These are phyloP conservation scores for Carettochelys insculpta DNA, from an alignment of 2,113 vertebrate genomes.

Conservation along the genomic window DNA sequence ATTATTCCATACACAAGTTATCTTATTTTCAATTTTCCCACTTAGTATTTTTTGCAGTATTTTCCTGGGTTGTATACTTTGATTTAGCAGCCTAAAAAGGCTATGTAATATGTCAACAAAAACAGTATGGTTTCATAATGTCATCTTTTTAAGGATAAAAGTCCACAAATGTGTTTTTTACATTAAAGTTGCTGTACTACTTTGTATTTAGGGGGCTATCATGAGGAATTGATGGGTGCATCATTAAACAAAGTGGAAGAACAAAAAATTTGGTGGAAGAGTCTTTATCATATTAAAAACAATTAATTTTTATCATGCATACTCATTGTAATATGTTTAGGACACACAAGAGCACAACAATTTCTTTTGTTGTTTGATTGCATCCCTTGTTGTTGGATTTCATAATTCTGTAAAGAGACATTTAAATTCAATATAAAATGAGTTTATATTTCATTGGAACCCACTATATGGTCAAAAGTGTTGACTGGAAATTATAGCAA, in stretches of 20 bases:
- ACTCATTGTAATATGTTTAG: neutral
- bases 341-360: neutral
- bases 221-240: neutral
- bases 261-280: neutral
- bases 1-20: neutral
- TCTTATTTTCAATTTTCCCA: neutral
- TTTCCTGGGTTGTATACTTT: conserved; percentile 5
- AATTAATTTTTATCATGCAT: neutral
- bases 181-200: neutral
- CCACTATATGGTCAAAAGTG: neutral
- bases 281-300: neutral
- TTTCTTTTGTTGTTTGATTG: neutral
- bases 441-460: neutral
- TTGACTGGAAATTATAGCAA: neutral
- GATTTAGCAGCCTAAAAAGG: neutral
- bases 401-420: neutral
- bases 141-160: neutral
- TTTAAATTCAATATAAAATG: neutral
- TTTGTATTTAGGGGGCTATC: neutral
- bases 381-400: neutral
- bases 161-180: neutral
- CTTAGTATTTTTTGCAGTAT: neutral
- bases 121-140: neutral
- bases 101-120: neutral
- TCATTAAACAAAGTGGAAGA: neutral